These are phyloP conservation scores for Poeciliopsis retropinna DNA, from an alignment of 2,113 vertebrate species.

Conservation along the genomic window DNA sequence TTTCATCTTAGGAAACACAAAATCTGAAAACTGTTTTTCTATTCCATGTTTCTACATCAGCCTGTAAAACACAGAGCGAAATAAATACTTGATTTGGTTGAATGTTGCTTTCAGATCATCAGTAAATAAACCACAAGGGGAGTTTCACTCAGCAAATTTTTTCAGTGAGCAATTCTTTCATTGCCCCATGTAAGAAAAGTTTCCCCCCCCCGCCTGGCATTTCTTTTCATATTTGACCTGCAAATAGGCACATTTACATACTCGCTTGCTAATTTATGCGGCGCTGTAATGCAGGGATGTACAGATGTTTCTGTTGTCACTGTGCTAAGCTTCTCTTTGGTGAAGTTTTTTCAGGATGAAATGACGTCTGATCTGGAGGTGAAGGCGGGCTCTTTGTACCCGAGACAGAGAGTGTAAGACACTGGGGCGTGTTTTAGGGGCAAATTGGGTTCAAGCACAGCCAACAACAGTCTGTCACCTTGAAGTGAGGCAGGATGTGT, in stretches of 20 bases:
- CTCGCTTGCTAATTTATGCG: conserved; percentile 18
- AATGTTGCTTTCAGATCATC: not conserved
- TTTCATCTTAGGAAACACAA: not conserved
- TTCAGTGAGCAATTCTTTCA: not conserved
- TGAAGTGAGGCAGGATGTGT: conserved; percentile 53
- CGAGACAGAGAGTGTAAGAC: conserved; percentile 30
- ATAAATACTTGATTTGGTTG: not conserved
- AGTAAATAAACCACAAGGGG: not conserved
- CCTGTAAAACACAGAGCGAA: not conserved
- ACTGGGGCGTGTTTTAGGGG: conserved; percentile 48
- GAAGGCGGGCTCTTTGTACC: conserved; percentile 43
- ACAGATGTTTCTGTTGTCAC: conserved; percentile 12
- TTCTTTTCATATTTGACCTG: not conserved
- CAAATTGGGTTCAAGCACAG: conserved; percentile 32
- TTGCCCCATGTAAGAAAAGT: not conserved
- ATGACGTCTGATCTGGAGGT: conserved; percentile 53
- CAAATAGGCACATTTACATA: conserved; percentile 12
- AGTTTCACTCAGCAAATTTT: not conserved
- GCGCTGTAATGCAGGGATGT: conserved; percentile 34
- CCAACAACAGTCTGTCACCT: conserved; percentile 56
- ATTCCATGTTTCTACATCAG: not conserved
- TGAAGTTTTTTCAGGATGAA: conserved; percentile 48
- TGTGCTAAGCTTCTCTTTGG: conserved; percentile 52
- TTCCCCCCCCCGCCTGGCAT: not conserved
- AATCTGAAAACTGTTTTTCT: not conserved